Base-by-base conservation (phyloP, 2,797 vertebrate genomes). In the Clarias fuscus region DNA sequence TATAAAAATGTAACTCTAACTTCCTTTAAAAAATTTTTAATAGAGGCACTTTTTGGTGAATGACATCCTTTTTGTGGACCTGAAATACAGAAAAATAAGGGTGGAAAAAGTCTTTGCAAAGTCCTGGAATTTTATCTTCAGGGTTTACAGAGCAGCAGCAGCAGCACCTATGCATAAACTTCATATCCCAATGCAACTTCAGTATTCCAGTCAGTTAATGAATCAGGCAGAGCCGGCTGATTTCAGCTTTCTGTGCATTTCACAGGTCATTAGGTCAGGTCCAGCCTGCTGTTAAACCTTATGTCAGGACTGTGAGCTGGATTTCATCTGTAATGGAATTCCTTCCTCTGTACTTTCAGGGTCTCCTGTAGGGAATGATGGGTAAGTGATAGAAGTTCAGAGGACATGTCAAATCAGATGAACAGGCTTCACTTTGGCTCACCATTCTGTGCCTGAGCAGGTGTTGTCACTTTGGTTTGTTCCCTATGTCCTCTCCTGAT, bases 311-410 rank as follows among this genome's bases (percentile, higher is more conserved):
- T 77, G 80, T 65, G 89, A 68, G 8, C 58, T n/a, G 58, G 88
- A 77, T 22, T 11, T 84, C 8, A 37, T 90, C 90, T 92, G 93
- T 87, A 95, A 87, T 33, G 94, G 94, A 68, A 95, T 93, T n/a
- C 89, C 93, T 91, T 95, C 94, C 14, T 95, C 94, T 67, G 20
- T 4, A 59, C 77, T 90, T 85, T 88, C 89, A 15, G 62, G 27
- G 14, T 93, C 87, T 86, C 89, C 95, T 95, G 86, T 73, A 90
- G 88, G 85, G 85, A 68, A 87, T 24, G 5, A 80, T 37, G 79
- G 0, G 18, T 76, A 1, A 10, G 5, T 3, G 17, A 88, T 33
- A 88, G 20, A 43, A 13, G 17, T 30, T 20, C 0, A 58, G 22
- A 1, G 68, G 18, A 24, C 4, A 67, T 27, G 20, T 33, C 20